These are phyloP conservation scores for Datnioides undecimradiatus DNA, from an alignment of 2,113 vertebrate genomes.

Conservation along the genomic window DNA sequence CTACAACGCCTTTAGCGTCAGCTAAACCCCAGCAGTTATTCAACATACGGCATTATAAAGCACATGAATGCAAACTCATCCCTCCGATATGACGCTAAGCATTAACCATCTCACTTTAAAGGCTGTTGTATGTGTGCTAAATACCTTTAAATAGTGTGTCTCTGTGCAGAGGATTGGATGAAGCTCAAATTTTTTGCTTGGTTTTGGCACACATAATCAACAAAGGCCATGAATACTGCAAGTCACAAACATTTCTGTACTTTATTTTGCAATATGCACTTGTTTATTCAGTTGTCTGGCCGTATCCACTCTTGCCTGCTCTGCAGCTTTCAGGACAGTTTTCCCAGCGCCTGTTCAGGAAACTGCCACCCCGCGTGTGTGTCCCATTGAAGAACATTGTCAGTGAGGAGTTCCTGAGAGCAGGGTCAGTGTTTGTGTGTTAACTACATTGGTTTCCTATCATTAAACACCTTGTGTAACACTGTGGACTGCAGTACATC, in stretches of 20 bases:
- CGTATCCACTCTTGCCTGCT: neutral
- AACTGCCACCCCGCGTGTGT: constrained; percentile 91
- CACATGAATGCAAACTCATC: too few species aligned
- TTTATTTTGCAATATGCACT: neutral
- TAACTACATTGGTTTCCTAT: neutral
- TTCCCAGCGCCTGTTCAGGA: constrained; percentile 91
- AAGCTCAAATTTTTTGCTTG: too few species aligned
- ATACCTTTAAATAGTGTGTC: neutral
- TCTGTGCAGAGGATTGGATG: neutral
- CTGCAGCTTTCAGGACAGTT: constrained; percentile 91
- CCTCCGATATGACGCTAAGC: neutral
- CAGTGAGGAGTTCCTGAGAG: constrained; percentile 91
- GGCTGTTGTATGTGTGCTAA: neutral
- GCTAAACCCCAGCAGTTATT: neutral
- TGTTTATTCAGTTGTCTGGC: neutral
- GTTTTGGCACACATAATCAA: too few species aligned
- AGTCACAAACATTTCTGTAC: neutral
- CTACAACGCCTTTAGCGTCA: constrained; percentile 7
- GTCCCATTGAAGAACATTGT: constrained; percentile 93
- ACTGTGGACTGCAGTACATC: neutral
- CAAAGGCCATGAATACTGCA: neutral
- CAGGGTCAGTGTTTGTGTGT: constrained; percentile 84
- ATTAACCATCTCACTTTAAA: neutral
- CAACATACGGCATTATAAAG: neutral
- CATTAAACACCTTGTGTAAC: neutral